phyloP scores from a whole-genome alignment of 1,140 invertebrate species.

The Melitaea cinxia region DNA sequence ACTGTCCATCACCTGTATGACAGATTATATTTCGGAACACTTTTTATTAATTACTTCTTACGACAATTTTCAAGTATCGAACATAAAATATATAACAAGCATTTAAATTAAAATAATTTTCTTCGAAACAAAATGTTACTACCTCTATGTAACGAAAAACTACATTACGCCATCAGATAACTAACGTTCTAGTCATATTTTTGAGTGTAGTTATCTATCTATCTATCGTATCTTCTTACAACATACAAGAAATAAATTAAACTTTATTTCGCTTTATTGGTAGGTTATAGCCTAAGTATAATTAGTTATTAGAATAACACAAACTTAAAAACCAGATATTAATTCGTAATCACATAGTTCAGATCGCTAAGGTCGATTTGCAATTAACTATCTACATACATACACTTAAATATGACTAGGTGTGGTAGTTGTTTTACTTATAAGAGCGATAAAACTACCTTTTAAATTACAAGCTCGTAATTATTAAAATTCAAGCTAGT shows the following conservation, averaged over 20 bases:
- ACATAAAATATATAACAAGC: no score
- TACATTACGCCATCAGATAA: background rate
- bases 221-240: background rate
- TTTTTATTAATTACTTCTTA: no score
- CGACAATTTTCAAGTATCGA: no score
- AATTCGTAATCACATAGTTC: background rate
- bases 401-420: slow-evolving; percentile 10
- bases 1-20: no score
- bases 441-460: slow-evolving; percentile 6
- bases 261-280: no score
- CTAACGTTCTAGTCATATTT: slow-evolving; percentile 1
- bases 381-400: slow-evolving; percentile 10
- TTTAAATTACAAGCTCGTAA: slow-evolving; percentile 18
- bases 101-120: slow-evolving; percentile 11
- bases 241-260: background rate
- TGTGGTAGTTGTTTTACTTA: slow-evolving; percentile 13
- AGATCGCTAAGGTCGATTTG: slow-evolving; percentile 6
- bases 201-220: background rate
- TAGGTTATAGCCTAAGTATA: background rate
- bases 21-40: no score
- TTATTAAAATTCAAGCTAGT: slow-evolving; percentile 11
- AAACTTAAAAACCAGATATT: background rate
- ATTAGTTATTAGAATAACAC: background rate
- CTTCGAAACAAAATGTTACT: slow-evolving; percentile 36
- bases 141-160: background rate